A percentile compares a stretch with the other conserved stretches of the same genome.
phyloP scores from a whole-genome alignment of 2,888 invertebrate species.

The Zaprionus obscuricornis region DNA sequence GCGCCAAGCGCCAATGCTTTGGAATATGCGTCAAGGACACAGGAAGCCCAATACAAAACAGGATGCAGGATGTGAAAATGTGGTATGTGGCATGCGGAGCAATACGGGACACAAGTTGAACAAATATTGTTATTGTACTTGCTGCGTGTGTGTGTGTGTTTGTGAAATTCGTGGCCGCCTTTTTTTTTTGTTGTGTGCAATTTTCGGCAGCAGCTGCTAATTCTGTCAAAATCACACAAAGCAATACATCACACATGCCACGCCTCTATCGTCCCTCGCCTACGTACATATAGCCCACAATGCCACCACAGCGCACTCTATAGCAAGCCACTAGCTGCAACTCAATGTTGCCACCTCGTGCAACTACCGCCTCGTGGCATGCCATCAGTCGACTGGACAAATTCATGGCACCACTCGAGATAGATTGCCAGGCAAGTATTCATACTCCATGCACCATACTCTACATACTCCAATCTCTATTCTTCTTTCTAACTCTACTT shows the following conservation, averaged over 20 bases:
- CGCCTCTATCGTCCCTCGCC: not conserved
- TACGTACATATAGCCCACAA: not conserved
- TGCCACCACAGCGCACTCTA: conserved; percentile 1
- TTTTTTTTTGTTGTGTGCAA: no score
- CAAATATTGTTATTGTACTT: conserved; percentile 33
- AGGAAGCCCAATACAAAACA: no score
- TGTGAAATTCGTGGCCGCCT: no score
- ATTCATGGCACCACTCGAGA: conserved; percentile 73
- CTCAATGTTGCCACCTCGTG: no score
- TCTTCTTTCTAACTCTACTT: no score
- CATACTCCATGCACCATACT: no score
- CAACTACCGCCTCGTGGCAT: conserved; percentile 4
- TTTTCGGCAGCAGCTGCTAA: conserved; percentile 74
- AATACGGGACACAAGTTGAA: conserved; percentile 26
- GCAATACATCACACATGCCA: conserved; percentile 72
- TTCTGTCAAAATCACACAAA: conserved; percentile 76
- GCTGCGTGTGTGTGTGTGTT: conserved; percentile 19
- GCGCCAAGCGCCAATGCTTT: conserved; percentile 3
- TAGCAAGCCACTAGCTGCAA: not conserved
- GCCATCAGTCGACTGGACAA: conserved; percentile 60
- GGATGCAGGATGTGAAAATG: no score
- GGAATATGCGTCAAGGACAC: conserved; percentile 26
- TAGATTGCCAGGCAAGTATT: conserved; percentile 59
- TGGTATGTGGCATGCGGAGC: no score
- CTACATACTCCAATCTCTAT: no score